A percentile compares a stretch with the other conserved stretches of the same genome.
Evolutionary conservation across 1,140 invertebrate genomes (phyloP).

Genomic region (Elymnias hypermnestra): DNA sequence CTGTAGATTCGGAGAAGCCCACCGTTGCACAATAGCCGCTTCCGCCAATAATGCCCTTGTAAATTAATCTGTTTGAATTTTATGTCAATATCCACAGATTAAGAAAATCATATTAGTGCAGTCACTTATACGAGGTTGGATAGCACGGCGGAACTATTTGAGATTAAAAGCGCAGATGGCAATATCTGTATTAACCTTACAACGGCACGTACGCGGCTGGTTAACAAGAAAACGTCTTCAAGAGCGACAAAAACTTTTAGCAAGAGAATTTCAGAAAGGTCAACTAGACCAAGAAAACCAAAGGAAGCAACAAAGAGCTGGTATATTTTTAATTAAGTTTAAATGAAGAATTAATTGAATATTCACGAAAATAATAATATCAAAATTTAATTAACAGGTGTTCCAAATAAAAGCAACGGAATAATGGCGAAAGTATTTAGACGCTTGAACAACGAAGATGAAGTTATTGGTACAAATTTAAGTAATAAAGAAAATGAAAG

Average conservation of each 20-base stretch:
- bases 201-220: constrained; percentile 82
- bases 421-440: constrained; percentile 63
- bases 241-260: constrained; percentile 60
- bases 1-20: too few relatives aligned
- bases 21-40: too few relatives aligned
- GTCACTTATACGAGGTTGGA: constrained; percentile 82
- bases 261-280: constrained; percentile 62
- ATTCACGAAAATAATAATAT: too few relatives aligned
- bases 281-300: constrained; percentile 51
- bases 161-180: constrained; percentile 79
- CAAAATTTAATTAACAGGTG: constrained; percentile 32
- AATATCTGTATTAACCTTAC: constrained; percentile 80
- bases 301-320: constrained; percentile 52
- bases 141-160: constrained; percentile 79
- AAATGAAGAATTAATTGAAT: too few relatives aligned
- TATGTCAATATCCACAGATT: constrained; percentile 78
- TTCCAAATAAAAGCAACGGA: constrained; percentile 59
- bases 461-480: constrained; percentile 50
- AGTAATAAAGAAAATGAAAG: constrained; percentile 73
- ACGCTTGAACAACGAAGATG: constrained; percentile 57
- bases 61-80: too few relatives aligned
- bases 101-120: constrained; percentile 84
- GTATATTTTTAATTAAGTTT: not conserved
- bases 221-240: constrained; percentile 73
- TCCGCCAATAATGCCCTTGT: too few relatives aligned